Percentiles rank a stretch among this genome's conserved stretches.
Conservation (phyloP, 2,888 invertebrate genomes). For the Brenthis ino region DNA sequence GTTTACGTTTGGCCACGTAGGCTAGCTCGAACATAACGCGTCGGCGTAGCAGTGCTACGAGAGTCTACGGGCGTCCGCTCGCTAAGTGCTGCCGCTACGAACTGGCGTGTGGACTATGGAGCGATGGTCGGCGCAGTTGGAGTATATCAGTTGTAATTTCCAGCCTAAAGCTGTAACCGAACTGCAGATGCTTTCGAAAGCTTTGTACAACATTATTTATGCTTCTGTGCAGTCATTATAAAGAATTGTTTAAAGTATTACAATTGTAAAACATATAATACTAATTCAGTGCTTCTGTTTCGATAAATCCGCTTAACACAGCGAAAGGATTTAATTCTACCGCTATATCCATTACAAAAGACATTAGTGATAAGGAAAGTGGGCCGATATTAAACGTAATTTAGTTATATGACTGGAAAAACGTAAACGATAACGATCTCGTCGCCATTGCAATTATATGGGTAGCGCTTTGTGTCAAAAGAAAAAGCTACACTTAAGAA, state of each 20-base stretch:
- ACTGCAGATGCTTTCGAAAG: constrained; percentile 76
- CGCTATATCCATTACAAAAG: constrained; percentile 22
- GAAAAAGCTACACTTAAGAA: constrained; percentile 58
- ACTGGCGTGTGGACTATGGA: constrained; percentile 56
- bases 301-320: background rate
- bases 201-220: constrained; percentile 72
- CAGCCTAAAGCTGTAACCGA: constrained; percentile 72
- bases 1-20: constrained; percentile 71
- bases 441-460: constrained; percentile 66
- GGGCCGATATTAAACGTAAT: constrained; percentile 56
- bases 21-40: constrained; percentile 72
- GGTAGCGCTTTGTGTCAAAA: constrained; percentile 60
- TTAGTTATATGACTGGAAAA: constrained; percentile 62
- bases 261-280: constrained; percentile 22
- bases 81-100: constrained; percentile 66
- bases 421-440: constrained; percentile 67
- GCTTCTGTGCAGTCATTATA: constrained; percentile 69
- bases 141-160: constrained; percentile 74
- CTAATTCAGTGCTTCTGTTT: background rate
- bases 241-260: constrained; percentile 57
- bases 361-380: constrained; percentile 48
- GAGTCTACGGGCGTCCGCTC: constrained; percentile 66
- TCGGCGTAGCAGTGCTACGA: constrained; percentile 63
- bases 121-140: constrained; percentile 55
- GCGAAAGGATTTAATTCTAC: constrained; percentile 15